Evolutionary conservation across 1,140 invertebrate species (phyloP).

Genomic region (Pomacea maculata): DNA sequence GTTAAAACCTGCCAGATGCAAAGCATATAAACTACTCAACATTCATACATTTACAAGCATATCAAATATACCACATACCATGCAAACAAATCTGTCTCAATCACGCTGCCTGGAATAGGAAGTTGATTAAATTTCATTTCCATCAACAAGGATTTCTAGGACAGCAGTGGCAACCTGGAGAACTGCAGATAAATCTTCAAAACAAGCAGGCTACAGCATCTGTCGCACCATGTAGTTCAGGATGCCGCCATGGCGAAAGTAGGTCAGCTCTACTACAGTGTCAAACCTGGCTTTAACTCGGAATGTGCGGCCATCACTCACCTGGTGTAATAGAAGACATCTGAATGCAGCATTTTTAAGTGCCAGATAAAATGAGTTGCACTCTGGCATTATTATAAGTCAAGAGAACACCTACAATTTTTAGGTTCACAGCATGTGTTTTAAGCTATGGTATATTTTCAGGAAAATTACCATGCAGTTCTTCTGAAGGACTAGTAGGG

Average conservation of each 20-base stretch:
- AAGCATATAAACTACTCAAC: too few relatives aligned
- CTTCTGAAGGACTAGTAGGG: too few relatives aligned
- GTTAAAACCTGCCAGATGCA: too few relatives aligned
- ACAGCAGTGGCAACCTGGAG: not conserved
- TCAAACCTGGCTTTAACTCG: conserved; percentile 87
- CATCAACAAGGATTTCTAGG: not conserved
- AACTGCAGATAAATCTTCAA: not conserved
- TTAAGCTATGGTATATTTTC: too few relatives aligned
- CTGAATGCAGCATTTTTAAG: too few relatives aligned
- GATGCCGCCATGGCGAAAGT: conserved; percentile 94
- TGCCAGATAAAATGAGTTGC: too few relatives aligned
- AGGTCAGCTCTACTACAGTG: conserved; percentile 97
- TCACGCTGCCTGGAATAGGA: not conserved
- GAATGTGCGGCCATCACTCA: conserved; percentile 72
- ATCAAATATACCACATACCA: not conserved
- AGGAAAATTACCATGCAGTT: too few relatives aligned
- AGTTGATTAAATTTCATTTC: not conserved
- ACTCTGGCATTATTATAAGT: too few relatives aligned
- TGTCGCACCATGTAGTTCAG: conserved; percentile 95
- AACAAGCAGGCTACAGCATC: conserved; percentile 37
- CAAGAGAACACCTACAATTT: too few relatives aligned
- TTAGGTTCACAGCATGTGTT: too few relatives aligned
- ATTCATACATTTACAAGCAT: not conserved
- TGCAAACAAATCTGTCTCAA: not conserved
- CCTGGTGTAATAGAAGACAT: conserved; percentile 43